phyloP scores from a whole-genome alignment of 2,113 vertebrate species.

The Prionailurus viverrinus region DNA sequence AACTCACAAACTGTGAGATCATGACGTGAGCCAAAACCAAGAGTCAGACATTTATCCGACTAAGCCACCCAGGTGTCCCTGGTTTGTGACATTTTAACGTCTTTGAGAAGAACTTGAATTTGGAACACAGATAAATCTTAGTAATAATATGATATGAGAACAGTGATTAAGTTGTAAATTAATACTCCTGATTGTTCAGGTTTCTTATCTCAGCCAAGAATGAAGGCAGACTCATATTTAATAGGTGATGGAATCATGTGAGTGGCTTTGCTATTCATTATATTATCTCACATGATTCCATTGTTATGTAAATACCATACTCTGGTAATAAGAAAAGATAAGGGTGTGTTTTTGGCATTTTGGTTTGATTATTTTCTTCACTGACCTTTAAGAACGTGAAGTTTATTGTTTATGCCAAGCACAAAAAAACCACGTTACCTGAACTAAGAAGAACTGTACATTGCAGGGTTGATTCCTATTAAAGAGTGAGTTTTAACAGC shows the following conservation, averaged over 20 bases:
- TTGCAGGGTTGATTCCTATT: conserved; percentile 2
- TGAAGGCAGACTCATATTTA: neutral
- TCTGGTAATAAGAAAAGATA: neutral
- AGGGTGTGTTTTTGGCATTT: neutral
- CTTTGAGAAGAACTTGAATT: neutral
- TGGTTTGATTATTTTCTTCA: conserved; percentile 36
- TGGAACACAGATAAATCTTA: conserved; percentile 37
- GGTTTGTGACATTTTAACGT: neutral
- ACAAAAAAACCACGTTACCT: neutral
- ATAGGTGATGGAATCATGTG: neutral
- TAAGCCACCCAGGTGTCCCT: too few relatives aligned
- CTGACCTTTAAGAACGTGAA: neutral
- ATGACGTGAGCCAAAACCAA: too few relatives aligned
- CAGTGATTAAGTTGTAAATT: conserved; percentile 2
- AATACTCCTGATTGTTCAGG: neutral
- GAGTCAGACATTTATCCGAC: too few relatives aligned
- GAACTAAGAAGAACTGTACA: conserved; percentile 34
- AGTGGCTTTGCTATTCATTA: neutral
- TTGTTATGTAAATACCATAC: neutral
- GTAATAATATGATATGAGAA: neutral
- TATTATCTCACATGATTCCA: neutral
- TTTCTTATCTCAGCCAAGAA: conserved; percentile 40
- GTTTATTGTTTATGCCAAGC: neutral
- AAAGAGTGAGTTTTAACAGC: conserved; percentile 37
- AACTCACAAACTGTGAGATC: too few relatives aligned